Evolutionary conservation across 2,888 invertebrate species (phyloP), one percentile per base, ranked within the genome.

Genomic region (Luperina testacea): DNA sequence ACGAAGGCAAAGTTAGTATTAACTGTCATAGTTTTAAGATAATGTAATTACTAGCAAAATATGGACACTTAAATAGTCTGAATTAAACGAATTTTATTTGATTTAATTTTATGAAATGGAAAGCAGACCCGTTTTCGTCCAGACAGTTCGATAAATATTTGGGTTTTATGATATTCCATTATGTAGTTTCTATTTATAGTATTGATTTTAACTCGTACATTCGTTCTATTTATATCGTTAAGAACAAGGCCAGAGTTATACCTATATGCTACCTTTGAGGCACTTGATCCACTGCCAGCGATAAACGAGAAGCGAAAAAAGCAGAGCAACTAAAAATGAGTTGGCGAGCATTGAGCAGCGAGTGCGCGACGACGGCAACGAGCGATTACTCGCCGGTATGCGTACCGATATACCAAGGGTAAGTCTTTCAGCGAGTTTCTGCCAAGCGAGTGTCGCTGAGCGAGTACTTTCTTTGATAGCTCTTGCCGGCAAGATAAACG

Each of bases 141-240:
- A 69, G 80, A 45, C 20, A 63, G 11, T 15, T 32, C n/a, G 7
- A 78, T 69, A 32, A 70, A 69, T 64, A 63, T 69, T 63, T 38
- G 7, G n/a, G 63, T 69, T 69, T 45, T 32, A 63, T 78, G 51
- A 45, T 69, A 68, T 79, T 79, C 32, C 69, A 42, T 51, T 51
- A 61, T 9, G 59, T 79, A 61, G 24, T 68, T 1, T 78, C 24
- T 75, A 27, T 48, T 1, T 45, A 38, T 24, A 24, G 38, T 67
- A 67, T 59, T 27, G 38, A n/a, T 65, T 59, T 61, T 79, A 67
- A 79, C n/a, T 79, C 15, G 79, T 67, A 68, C 38, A 78, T 17
- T 32, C 24, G 27, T 24, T 67, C 13, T 71, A 24, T 80, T 70
- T 80, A 57, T 64, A 64, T 48, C 64, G 8, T 57, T 32, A 7